Evolutionary conservation across 2,113 vertebrate genomes (phyloP), one percentile per base, ranked within the genome.

Genomic region (Panurus biarmicus): DNA sequence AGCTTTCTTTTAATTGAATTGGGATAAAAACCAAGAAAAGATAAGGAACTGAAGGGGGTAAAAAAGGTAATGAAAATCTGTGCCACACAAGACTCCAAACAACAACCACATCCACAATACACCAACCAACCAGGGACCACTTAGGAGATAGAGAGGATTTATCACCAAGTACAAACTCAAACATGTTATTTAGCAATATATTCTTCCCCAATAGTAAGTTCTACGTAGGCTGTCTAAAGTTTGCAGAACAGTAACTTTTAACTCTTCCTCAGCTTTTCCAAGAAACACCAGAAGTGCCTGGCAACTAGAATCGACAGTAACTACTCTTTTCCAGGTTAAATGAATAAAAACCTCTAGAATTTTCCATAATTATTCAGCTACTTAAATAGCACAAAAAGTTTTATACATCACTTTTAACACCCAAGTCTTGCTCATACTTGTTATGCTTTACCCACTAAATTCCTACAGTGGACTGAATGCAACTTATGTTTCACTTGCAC

Each of bases 391-490:
- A 74, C 29, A 14, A 12, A 40, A 12, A 22, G 5, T 5, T 33
- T 58, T 9, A 28, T 18, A 38, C 1, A 24, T 33, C 10, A 23
- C 5, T 29, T 40, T 25, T 35, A 40, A 36, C 4, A 21, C 21
- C 17, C 5, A 13, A 18, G 14, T 26, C n/a, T 70, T 22, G 5
- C 5, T 35, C 24, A 22, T 6, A 22, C 14, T 38, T 65, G 29
- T 10, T 53, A 7, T 3, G 3, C 26, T 62, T 53, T n/a, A 61
- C 17, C 24, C 9, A 48, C 31, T 48, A 9, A 47, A 14, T 2
- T 54, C 61, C 18, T 20, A 5, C 0, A 0, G 7, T 36, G 24
- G 22, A 19, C 9, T 23, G 20, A 24, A 40, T 4, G 6, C 2
- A 42, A 36, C 9, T 71, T 21, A 44, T 21, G 42, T 67, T 64